Evolutionary conservation across 2,888 invertebrate genomes (phyloP).

Genomic region (Bibio marci): DNA sequence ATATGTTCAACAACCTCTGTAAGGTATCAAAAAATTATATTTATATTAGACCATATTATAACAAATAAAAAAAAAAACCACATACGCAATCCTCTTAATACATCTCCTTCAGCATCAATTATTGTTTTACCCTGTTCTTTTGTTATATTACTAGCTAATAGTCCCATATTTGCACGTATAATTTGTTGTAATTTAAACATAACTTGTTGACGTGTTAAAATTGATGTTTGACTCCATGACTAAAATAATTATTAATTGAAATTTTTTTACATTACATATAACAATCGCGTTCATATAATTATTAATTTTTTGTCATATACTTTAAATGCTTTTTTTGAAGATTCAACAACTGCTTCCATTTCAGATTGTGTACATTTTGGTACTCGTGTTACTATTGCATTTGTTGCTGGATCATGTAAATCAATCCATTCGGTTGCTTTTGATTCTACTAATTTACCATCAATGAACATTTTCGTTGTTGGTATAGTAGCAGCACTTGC

Average conservation of each 20-base stretch:
- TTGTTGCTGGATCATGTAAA: slow-evolving; percentile 87
- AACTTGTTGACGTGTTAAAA: slow-evolving; percentile 80
- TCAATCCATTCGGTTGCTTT: slow-evolving; percentile 89
- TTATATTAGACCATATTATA: neutral
- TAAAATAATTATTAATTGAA: neutral
- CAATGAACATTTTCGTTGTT: slow-evolving; percentile 84
- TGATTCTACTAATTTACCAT: slow-evolving; percentile 88
- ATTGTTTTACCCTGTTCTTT: slow-evolving; percentile 94
- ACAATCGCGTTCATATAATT: neutral
- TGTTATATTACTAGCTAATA: slow-evolving; percentile 82
- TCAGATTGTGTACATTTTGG: slow-evolving; percentile 80
- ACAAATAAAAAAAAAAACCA: slow-evolving; percentile 4
- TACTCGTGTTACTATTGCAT: slow-evolving; percentile 65
- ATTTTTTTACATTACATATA: neutral
- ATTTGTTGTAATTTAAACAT: slow-evolving; percentile 80
- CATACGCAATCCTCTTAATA: slow-evolving; percentile 90
- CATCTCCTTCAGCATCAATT: slow-evolving; percentile 95
- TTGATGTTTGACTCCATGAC: slow-evolving; percentile 81
- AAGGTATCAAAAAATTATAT: slow-evolving; percentile 10
- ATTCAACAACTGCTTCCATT: slow-evolving; percentile 75
- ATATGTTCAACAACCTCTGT: slow-evolving; percentile 93
- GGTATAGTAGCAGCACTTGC: slow-evolving; percentile 41
- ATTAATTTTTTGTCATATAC: neutral
- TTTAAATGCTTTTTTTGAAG: slow-evolving; percentile 60
- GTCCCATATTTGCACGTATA: slow-evolving; percentile 73